phyloP scores from a whole-genome alignment of 2,797 vertebrate genomes.

The Anniella stebbinsi region DNA sequence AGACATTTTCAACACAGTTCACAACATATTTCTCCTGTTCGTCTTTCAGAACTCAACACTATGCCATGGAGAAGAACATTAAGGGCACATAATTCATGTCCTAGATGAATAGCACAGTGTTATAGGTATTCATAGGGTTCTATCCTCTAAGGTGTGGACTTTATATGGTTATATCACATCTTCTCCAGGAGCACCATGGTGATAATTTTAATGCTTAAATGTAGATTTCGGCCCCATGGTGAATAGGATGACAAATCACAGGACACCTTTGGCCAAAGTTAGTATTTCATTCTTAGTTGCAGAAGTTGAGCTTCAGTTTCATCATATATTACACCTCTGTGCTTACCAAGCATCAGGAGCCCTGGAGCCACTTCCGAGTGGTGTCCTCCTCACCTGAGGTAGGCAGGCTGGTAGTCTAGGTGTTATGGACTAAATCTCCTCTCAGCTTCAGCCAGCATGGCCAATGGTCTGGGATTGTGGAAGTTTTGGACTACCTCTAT shows the following conservation, averaged over 20 bases:
- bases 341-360: background rate
- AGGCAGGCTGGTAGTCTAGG: background rate
- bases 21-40: constrained; percentile 49
- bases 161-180: background rate
- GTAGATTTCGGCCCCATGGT: background rate
- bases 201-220: background rate
- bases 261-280: background rate
- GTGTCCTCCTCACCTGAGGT: no score
- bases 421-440: background rate
- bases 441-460: background rate
- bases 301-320: background rate
- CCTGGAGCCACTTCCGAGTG: background rate
- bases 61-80: constrained; percentile 45
- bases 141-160: background rate
- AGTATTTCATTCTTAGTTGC: background rate
- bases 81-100: constrained; percentile 52
- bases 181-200: no score
- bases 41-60: constrained; percentile 45
- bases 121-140: background rate
- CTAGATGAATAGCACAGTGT: background rate
- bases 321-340: background rate
- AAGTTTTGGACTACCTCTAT: no score
- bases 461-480: no score
- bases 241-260: background rate
- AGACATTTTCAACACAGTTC: constrained; percentile 59